Evolutionary conservation across 2,888 invertebrate genomes (phyloP).

Genomic region (Microplitis manilae): DNA sequence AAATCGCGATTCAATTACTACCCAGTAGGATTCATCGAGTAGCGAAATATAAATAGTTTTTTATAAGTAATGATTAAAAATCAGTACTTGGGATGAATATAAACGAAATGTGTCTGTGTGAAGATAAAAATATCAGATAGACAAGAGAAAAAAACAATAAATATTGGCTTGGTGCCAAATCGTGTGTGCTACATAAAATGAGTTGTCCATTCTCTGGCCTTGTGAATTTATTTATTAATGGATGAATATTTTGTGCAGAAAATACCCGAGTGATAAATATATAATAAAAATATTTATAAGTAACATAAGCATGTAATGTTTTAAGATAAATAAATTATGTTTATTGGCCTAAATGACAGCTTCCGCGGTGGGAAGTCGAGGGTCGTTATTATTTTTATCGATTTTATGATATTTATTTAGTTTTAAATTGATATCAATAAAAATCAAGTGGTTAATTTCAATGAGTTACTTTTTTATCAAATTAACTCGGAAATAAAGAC

Average conservation of each 20-base stretch:
- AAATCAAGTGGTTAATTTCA: too few relatives aligned
- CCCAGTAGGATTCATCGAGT: too few relatives aligned
- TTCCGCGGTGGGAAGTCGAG: background rate
- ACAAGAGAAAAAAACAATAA: background rate
- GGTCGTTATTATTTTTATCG: background rate
- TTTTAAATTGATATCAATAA: too few relatives aligned
- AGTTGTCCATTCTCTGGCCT: background rate
- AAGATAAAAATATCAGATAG: too few relatives aligned
- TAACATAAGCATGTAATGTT: too few relatives aligned
- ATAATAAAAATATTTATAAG: background rate
- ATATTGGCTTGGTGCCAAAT: slow-evolving; percentile 7
- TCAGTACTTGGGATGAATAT: slow-evolving; percentile 7
- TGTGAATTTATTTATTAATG: background rate
- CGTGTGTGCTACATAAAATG: slow-evolving; percentile 7
- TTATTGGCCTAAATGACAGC: background rate
- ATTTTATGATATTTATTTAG: background rate
- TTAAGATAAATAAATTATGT: background rate
- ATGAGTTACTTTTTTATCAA: too few relatives aligned
- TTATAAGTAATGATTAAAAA: too few relatives aligned
- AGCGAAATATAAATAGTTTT: too few relatives aligned
- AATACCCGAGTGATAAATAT: background rate
- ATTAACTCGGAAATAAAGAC: background rate
- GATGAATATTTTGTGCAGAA: background rate
- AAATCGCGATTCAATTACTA: too few relatives aligned
- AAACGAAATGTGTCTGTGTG: background rate